Conservation (phyloP, 2,888 invertebrate genomes). For the Athalia cordata region DNA sequence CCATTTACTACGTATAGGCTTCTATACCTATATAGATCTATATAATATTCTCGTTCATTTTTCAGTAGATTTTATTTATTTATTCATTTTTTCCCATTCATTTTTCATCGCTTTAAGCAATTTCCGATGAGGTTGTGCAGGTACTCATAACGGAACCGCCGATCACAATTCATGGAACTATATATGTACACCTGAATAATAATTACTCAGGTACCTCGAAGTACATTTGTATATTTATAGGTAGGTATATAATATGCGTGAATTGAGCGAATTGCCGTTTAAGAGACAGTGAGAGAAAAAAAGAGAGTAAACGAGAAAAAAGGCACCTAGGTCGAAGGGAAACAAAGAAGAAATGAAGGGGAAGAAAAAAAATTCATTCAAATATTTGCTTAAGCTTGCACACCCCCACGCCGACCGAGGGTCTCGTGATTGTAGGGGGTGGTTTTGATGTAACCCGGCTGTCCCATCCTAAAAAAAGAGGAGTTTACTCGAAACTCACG, state of each 20-base stretch:
- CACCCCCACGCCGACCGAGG: no score
- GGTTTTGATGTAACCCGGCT: no score
- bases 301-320: constrained; percentile 27
- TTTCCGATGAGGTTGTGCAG: constrained; percentile 8
- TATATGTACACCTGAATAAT: constrained; percentile 60
- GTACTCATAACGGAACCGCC: constrained; percentile 8
- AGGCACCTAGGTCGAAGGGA: constrained; percentile 26
- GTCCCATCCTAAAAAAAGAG: no score
- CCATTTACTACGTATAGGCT: no score
- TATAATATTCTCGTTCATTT: no score
- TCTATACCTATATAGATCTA: no score
- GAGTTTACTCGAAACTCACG: no score
- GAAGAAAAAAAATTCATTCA: constrained; percentile 26
- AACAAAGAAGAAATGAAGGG: constrained; percentile 23
- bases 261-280: no score
- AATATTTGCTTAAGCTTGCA: constrained; percentile 13
- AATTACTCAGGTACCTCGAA: constrained; percentile 51
- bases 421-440: no score
- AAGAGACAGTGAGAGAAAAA: constrained; percentile 38
- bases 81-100: no score
- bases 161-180: constrained; percentile 68
- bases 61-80: no score
- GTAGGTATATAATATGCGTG: neutral
- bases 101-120: neutral
- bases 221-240: neutral